Conservation (phyloP, 2,888 invertebrate genomes). For the Hypolimnas misippus region DNA sequence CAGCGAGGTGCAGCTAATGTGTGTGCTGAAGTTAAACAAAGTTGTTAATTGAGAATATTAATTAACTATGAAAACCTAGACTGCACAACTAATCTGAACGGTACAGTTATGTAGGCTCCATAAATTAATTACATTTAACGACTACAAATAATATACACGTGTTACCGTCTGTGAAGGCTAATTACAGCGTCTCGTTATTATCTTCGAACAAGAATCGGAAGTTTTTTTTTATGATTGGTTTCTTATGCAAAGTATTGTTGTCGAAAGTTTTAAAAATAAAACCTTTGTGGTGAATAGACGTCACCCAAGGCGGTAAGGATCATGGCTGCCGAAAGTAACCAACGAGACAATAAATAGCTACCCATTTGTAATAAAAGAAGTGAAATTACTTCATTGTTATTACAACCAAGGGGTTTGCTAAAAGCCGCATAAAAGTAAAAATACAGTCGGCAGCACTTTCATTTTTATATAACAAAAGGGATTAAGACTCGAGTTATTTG, state of each 20-base stretch:
- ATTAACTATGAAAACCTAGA: slow-evolving; percentile 44
- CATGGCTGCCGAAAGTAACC: slow-evolving; percentile 58
- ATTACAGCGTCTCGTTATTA: slow-evolving; percentile 3
- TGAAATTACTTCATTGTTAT: slow-evolving; percentile 30
- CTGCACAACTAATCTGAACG: slow-evolving; percentile 41
- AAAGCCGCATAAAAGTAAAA: slow-evolving; percentile 55
- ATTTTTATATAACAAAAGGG: slow-evolving; percentile 49
- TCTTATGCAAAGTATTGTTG: slow-evolving; percentile 67
- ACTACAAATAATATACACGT: slow-evolving; percentile 29
- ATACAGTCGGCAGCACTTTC: slow-evolving; percentile 61
- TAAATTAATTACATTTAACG: slow-evolving; percentile 40
- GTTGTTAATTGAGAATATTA: slow-evolving; percentile 45
- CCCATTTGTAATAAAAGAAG: slow-evolving; percentile 60
- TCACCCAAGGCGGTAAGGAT: slow-evolving; percentile 70
- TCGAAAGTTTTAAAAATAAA: slow-evolving; percentile 64
- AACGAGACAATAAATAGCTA: slow-evolving; percentile 66
- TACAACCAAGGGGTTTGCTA: slow-evolving; percentile 9
- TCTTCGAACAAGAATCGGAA: not conserved
- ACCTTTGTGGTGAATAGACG: slow-evolving; percentile 63
- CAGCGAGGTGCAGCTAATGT: slow-evolving; percentile 48
- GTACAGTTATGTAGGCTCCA: slow-evolving; percentile 30
- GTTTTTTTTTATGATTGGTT: slow-evolving; percentile 7
- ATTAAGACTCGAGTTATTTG: not conserved
- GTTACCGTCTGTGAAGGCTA: not conserved
- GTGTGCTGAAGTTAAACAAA: slow-evolving; percentile 42